A percentile compares a stretch with the other conserved stretches of the same genome.
Conservation (phyloP, 1,140 invertebrate species). For the Macrocentrus cingulum region DNA sequence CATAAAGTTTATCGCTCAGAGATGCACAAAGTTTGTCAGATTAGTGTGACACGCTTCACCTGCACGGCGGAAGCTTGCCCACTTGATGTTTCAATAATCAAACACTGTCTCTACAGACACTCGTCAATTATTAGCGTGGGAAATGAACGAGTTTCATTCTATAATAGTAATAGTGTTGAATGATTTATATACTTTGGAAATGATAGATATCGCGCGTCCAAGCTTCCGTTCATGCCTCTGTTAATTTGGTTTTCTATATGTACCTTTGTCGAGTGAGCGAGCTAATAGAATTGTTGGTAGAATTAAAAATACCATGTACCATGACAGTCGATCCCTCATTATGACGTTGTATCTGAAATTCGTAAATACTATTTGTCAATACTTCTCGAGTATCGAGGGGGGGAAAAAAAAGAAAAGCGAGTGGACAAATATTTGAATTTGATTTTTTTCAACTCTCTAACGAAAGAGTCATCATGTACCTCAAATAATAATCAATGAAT, state of each 20-base stretch:
- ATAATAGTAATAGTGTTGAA: no score
- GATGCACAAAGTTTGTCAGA: constrained; percentile 6
- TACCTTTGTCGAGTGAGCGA: constrained; percentile 58
- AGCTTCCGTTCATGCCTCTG: neutral
- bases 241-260: no score
- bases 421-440: constrained; percentile 27
- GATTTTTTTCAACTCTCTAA: no score
- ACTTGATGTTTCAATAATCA: no score
- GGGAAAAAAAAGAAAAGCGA: neutral
- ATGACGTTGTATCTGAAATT: constrained; percentile 46
- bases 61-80: no score
- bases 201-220: no score
- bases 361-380: neutral
- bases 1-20: constrained; percentile 15
- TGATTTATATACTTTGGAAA: no score
- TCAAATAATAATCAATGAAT: no score
- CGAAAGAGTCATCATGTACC: no score
- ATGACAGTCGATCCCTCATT: constrained; percentile 58
- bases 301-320: constrained; percentile 59
- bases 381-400: neutral
- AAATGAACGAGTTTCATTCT: no score
- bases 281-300: constrained; percentile 57
- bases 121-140: no score
- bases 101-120: no score
- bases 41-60: neutral